Conservation (phyloP, 2,113 vertebrate species). For the Prolemur simus region DNA sequence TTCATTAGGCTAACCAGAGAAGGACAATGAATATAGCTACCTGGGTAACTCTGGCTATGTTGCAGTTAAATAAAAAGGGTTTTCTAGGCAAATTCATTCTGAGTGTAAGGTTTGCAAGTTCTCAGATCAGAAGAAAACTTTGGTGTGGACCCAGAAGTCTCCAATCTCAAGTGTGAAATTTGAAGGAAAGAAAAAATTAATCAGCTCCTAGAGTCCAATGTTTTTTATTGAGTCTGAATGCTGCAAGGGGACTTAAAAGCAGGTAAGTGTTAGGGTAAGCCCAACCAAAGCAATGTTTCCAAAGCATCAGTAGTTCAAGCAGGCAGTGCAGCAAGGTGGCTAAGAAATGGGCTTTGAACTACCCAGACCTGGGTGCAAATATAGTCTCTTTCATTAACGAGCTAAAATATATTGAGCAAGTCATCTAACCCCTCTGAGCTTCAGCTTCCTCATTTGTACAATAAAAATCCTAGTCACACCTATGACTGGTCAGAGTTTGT, state of each 20-base stretch:
- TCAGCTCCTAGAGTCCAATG: neutral
- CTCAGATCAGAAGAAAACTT: neutral
- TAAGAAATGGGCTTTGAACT: neutral
- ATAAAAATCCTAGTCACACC: neutral
- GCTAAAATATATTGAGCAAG: neutral
- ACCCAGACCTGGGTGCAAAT: neutral
- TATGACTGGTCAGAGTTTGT: neutral
- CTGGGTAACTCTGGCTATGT: neutral
- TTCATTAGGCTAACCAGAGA: constrained; percentile 53
- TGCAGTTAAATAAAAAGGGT: neutral
- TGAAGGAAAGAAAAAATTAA: neutral
- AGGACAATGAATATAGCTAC: neutral
- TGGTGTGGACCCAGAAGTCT: neutral
- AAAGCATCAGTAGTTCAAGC: neutral
- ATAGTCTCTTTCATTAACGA: neutral
- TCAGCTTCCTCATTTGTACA: neutral
- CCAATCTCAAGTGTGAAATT: neutral
- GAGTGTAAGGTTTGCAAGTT: neutral
- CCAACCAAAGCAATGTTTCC: neutral
- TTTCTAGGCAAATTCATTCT: neutral
- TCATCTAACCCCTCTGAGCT: neutral
- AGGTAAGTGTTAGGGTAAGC: neutral
- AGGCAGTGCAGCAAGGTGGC: accelerated
- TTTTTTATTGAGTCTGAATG: neutral
- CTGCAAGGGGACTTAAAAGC: neutral